phyloP scores from a whole-genome alignment of 1,140 invertebrate species.

The Bombus haemorrhoidalis region DNA sequence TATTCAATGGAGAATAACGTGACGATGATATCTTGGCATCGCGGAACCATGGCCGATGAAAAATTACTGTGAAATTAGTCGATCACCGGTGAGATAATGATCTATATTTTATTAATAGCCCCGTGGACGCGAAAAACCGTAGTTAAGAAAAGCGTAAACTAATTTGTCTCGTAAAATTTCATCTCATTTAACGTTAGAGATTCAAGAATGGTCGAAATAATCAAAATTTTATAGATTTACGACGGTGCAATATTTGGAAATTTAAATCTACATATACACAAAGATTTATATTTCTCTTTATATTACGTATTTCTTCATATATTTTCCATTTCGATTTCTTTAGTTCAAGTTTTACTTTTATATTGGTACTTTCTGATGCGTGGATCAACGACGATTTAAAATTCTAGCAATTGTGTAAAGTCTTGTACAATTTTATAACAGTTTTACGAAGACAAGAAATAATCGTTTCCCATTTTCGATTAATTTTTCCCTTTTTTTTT shows the following conservation, averaged over 20 bases:
- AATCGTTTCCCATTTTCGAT: too few species aligned
- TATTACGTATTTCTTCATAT: too few species aligned
- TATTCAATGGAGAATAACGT: slow-evolving; percentile 6
- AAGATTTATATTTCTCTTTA: not conserved
- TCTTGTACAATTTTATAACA: too few species aligned
- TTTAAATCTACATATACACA: too few species aligned
- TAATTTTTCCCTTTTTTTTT: too few species aligned
- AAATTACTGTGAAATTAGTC: slow-evolving; percentile 25
- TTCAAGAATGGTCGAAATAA: not conserved
- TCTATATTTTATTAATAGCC: slow-evolving; percentile 18
- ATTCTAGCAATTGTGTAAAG: too few species aligned
- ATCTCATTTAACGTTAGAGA: not conserved
- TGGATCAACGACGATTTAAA: too few species aligned
- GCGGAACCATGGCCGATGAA: not conserved
- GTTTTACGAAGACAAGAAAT: too few species aligned
- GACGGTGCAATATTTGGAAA: not conserved
- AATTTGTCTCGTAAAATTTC: not conserved
- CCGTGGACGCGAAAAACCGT: not conserved
- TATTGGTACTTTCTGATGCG: too few species aligned
- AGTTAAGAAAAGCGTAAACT: not conserved
- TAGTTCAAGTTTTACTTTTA: too few species aligned
- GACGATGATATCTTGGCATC: slow-evolving; percentile 10
- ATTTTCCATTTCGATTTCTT: too few species aligned
- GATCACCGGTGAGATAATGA: not conserved
- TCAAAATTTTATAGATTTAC: not conserved